Evolutionary conservation across 2,113 vertebrate species (phyloP).

Genomic region (Turnix velox): DNA sequence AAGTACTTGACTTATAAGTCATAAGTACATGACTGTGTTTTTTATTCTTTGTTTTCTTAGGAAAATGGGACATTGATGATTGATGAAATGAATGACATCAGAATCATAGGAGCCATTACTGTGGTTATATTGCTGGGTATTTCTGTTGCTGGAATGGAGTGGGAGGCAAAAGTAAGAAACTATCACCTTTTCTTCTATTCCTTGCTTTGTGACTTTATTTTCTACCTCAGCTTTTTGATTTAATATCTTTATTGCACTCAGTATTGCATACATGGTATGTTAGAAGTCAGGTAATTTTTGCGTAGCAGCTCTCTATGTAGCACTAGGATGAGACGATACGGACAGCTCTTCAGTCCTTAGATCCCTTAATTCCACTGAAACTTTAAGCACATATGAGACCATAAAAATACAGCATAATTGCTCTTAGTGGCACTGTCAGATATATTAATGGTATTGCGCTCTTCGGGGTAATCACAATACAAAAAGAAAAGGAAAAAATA

Average conservation of each 20-base stretch:
- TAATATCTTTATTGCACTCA: neutral
- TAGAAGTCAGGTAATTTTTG: neutral
- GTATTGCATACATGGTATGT: neutral
- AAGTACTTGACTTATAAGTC: neutral
- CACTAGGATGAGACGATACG: neutral
- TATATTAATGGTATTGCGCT: neutral
- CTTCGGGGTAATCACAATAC: neutral
- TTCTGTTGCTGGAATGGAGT: slow-evolving; percentile 98
- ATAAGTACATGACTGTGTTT: neutral
- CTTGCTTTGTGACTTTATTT: neutral
- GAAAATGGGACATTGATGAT: slow-evolving; percentile 82
- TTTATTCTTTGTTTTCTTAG: slow-evolving; percentile 62
- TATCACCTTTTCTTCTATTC: neutral
- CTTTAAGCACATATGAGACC: neutral
- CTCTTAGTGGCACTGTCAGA: neutral
- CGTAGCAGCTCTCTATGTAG: neutral
- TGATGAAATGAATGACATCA: slow-evolving; percentile 86
- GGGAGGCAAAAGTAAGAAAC: slow-evolving; percentile 93
- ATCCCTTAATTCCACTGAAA: neutral
- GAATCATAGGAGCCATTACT: slow-evolving; percentile 94
- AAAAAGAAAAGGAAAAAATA: neutral
- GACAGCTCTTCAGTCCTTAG: neutral
- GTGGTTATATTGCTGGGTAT: slow-evolving; percentile 91
- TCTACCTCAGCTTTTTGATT: neutral
- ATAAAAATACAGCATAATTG: neutral